These are phyloP conservation scores for Griposia aprilina DNA, from an alignment of 2,888 invertebrate species.

Conservation along the genomic window DNA sequence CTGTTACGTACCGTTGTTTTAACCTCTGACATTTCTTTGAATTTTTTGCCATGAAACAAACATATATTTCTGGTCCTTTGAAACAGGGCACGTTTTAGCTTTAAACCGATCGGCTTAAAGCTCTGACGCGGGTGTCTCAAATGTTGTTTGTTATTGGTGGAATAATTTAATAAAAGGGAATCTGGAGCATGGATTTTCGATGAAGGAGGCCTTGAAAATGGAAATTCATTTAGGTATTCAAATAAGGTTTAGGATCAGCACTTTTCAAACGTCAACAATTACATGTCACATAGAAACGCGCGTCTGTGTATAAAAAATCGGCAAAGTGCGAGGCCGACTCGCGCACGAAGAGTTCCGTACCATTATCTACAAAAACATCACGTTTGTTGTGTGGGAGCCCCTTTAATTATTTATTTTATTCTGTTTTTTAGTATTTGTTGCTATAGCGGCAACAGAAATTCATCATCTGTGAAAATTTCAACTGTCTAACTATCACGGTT, in stretches of 20 bases:
- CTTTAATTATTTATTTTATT: no score
- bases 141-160: constrained; percentile 32
- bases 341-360: no score
- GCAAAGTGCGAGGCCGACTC: no score
- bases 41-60: neutral
- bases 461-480: no score
- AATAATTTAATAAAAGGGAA: constrained; percentile 48
- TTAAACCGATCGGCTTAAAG: constrained; percentile 19
- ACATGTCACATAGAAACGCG: no score
- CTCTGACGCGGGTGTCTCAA: constrained; percentile 44
- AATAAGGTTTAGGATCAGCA: neutral
- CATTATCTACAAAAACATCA: no score
- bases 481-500: no score
- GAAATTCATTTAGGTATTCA: constrained; percentile 18
- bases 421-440: no score
- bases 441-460: no score
- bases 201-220: neutral
- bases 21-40: constrained; percentile 8
- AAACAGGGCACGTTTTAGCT: constrained; percentile 10
- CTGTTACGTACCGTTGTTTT: neutral
- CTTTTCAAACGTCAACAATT: neutral
- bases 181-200: constrained; percentile 5
- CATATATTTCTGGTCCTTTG: constrained; percentile 30
- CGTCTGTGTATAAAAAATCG: no score
- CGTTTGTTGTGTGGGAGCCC: no score